Percentiles rank a stretch among this genome's conserved stretches.
Conservation (phyloP, 2,113 vertebrate species). For the Peromyscus maniculatus region DNA sequence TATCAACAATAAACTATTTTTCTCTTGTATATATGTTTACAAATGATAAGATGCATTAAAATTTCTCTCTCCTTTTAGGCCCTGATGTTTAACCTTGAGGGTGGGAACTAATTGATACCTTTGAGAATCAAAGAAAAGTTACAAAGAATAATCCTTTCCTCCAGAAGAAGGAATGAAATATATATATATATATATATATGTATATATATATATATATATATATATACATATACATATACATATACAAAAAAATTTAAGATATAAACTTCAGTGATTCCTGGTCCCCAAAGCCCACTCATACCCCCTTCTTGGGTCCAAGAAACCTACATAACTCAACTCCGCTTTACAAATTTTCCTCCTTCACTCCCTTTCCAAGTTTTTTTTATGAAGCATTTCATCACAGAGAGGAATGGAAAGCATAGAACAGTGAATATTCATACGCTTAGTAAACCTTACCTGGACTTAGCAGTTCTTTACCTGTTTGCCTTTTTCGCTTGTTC, state of each 20-base stretch:
- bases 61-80: background rate
- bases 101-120: background rate
- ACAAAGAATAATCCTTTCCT: background rate
- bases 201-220: background rate
- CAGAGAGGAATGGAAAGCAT: background rate
- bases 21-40: background rate
- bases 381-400: background rate
- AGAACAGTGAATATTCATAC: background rate
- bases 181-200: background rate
- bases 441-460: background rate
- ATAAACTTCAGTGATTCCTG: conserved; percentile 19
- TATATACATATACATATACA: background rate
- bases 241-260: background rate
- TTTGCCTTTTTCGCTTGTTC: background rate
- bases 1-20: background rate
- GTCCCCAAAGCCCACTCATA: background rate
- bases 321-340: background rate
- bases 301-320: background rate
- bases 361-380: background rate
- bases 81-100: background rate
- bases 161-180: background rate
- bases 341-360: background rate
- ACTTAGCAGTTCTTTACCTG: background rate
- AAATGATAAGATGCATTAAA: background rate
- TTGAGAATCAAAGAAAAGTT: conserved; percentile 8